A percentile compares a stretch with the other conserved stretches of the same genome.
Conservation (phyloP, 1,140 invertebrate genomes). For the Bombus haemorrhoidalis region DNA sequence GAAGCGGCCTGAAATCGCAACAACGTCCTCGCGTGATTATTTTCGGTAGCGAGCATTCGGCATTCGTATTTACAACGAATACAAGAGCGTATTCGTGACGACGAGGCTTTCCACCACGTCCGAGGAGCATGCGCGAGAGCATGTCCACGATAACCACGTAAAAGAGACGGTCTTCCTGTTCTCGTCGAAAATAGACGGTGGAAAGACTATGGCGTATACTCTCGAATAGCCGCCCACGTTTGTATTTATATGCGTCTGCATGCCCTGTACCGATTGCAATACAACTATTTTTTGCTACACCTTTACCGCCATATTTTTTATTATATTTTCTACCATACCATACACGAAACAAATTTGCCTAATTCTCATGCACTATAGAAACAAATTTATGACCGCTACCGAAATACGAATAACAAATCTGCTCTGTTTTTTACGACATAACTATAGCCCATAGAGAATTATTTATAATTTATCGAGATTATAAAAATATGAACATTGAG, state of each 20-base stretch:
- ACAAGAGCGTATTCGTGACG: constrained; percentile 30
- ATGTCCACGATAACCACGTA: neutral
- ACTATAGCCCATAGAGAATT: neutral
- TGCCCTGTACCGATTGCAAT: constrained; percentile 11
- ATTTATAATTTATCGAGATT: constrained; percentile 5
- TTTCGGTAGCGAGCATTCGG: constrained; percentile 65
- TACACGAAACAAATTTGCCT: neutral
- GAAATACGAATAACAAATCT: neutral
- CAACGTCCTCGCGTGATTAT: constrained; percentile 60
- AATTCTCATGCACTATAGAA: neutral
- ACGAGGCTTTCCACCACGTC: neutral
- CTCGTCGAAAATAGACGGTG: constrained; percentile 67
- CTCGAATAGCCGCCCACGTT: constrained; percentile 15
- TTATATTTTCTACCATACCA: neutral
- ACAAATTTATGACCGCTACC: neutral
- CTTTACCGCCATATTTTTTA: neutral
- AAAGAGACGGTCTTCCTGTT: constrained; percentile 60
- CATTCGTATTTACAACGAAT: constrained; percentile 59
- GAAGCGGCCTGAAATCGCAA: constrained; percentile 26
- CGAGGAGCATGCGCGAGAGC: constrained; percentile 55
- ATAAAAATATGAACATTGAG: neutral
- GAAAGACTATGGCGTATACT: constrained; percentile 49
- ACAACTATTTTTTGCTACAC: neutral
- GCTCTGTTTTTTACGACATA: neutral
- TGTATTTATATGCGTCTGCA: constrained; percentile 56